phyloP scores from a whole-genome alignment of 2,113 vertebrate species.

The Odontophorus gujanensis region DNA sequence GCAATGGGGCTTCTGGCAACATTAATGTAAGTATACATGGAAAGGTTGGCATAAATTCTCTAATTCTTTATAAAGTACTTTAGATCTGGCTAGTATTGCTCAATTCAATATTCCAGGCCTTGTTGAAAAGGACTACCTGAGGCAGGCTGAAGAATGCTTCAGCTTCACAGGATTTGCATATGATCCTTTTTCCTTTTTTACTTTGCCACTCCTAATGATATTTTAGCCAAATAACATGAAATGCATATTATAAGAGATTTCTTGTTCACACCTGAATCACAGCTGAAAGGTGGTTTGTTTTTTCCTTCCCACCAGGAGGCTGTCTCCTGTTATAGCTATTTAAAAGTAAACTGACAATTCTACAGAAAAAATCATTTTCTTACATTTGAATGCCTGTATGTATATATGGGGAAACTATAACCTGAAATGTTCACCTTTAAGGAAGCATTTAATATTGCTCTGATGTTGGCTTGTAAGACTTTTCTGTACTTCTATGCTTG shows the following conservation, averaged over 20 bases:
- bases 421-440: neutral
- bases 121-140: neutral
- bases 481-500: neutral
- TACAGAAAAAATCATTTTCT: neutral
- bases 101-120: neutral
- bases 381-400: neutral
- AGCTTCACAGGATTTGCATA: neutral
- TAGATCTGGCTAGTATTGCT: neutral
- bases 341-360: neutral
- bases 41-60: neutral
- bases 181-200: neutral
- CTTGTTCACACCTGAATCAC: neutral
- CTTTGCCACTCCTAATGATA: neutral
- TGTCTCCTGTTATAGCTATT: neutral
- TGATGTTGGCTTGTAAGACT: neutral
- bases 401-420: neutral
- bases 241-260: neutral
- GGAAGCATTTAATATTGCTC: neutral
- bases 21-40: neutral
- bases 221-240: neutral
- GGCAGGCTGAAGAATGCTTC: neutral
- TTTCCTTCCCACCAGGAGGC: neutral
- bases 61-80: neutral
- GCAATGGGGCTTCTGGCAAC: neutral
- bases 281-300: neutral